phyloP scores from a whole-genome alignment of 2,888 invertebrate genomes.

The Augiades crinisus region DNA sequence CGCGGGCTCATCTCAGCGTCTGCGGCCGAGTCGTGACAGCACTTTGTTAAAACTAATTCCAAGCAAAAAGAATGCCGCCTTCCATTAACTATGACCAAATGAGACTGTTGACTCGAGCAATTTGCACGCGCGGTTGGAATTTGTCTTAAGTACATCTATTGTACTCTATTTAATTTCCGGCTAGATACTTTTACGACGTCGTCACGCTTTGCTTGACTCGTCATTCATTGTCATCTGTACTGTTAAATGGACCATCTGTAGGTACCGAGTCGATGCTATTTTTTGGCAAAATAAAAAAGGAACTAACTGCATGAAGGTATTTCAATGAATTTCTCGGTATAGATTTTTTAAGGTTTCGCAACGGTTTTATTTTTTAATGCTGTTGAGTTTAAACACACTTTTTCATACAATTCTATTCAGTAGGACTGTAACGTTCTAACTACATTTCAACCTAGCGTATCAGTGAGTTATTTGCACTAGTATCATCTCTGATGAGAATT shows the following conservation, averaged over 20 bases:
- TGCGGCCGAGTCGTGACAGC: constrained; percentile 67
- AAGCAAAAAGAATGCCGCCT: constrained; percentile 65
- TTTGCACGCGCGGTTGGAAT: constrained; percentile 67
- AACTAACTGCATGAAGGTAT: background rate
- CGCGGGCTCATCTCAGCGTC: constrained; percentile 21
- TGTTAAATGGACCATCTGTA: constrained; percentile 2
- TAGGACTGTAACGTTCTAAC: too few species aligned
- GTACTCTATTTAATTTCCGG: constrained; percentile 58
- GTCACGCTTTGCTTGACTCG: constrained; percentile 15
- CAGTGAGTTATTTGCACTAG: too few species aligned
- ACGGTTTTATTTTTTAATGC: too few species aligned
- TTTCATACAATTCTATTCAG: too few species aligned
- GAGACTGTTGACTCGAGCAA: constrained; percentile 61
- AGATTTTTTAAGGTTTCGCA: constrained; percentile 2
- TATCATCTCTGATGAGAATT: too few species aligned
- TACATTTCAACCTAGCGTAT: too few species aligned
- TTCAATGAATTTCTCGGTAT: constrained; percentile 1
- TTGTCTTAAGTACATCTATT: constrained; percentile 55
- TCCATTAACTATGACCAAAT: constrained; percentile 55
- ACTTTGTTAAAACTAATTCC: constrained; percentile 70
- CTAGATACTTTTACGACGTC: constrained; percentile 37
- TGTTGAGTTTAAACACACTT: too few species aligned
- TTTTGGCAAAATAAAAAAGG: constrained; percentile 6
- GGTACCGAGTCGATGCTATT: background rate
- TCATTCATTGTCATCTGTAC: constrained; percentile 10